Evolutionary conservation across 1,140 invertebrate species (phyloP), one percentile per base, ranked within the genome.

Genomic region (Cyclina sinensis): DNA sequence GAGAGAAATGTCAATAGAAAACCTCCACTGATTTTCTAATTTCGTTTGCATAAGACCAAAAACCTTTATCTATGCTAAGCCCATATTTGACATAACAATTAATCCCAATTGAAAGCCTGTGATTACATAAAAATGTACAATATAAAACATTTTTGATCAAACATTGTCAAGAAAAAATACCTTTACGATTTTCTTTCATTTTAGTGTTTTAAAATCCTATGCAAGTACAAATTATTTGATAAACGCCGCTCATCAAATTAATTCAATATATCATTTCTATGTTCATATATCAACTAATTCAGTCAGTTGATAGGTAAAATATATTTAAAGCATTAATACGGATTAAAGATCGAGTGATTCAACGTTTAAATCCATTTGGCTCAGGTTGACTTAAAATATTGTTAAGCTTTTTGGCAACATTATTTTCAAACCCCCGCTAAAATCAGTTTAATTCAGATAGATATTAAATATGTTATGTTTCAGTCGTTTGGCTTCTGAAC

Each of bases 251-350:
- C 24, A 37, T 37, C 65, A 70, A 70, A 18, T 70, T 9, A 35
- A n/a, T 70, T n/a, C 65, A 70, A 70, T 70, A 70, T 37, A 27
- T 62, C 57, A 11, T 24, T 27, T 27, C 5, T 27, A n/a, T n/a
- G 12, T 48, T n/a, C 37, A 74, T n/a, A 18, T 4, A 24, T 74
- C 37, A 74, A 43, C 37, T 74, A 74, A 74, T 24, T 24, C 46
- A 78, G 30, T 30, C n/a, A 30, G 74, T 78, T 78, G 74, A 78
- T 78, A 78, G 48, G 46, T 27, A 51, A 78, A 78, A 30, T 78
- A 78, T 78, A 78, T 78, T 78, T 78, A 51, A 27, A 46, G 14
- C 14, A n/a, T 70, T 27, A 70, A n/a, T n/a, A 27, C 32, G 65
- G 65, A 70, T 70, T 70, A 70, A 2, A 70, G 65, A 70, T 70